Conservation (phyloP, 2,113 vertebrate genomes). For the Agapornis roseicollis region DNA sequence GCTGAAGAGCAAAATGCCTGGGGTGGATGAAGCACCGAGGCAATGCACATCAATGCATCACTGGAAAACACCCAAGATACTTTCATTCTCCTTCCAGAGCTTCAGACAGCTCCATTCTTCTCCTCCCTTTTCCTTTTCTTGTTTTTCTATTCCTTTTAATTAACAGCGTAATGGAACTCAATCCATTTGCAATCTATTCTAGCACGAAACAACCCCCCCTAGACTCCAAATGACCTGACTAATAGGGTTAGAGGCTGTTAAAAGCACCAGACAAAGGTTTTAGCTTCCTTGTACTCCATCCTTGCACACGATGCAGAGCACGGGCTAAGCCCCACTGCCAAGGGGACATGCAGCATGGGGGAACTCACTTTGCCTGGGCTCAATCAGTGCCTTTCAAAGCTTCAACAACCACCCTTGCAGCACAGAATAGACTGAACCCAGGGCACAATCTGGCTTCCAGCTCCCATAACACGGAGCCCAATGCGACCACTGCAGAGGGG, state of each 20-base stretch:
- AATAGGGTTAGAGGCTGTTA: slow-evolving; percentile 64
- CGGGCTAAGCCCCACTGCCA: background rate
- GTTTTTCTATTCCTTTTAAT: slow-evolving; percentile 40
- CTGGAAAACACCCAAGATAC: background rate
- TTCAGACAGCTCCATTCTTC: background rate
- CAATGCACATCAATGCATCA: background rate
- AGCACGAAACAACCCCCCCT: slow-evolving; percentile 52
- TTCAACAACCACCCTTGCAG: background rate
- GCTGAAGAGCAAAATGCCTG: background rate
- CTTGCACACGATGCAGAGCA: too few relatives aligned
- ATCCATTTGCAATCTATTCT: slow-evolving; percentile 52
- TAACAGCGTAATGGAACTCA: slow-evolving; percentile 66
- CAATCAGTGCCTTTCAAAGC: background rate
- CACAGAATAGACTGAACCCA: background rate
- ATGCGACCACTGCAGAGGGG: background rate
- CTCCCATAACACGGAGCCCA: background rate
- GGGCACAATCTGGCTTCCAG: background rate
- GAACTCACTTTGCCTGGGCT: background rate
- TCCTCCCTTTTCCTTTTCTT: background rate
- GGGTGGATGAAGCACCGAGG: background rate
- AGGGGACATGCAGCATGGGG: background rate
- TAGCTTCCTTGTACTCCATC: slow-evolving; percentile 19
- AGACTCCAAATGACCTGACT: slow-evolving; percentile 55
- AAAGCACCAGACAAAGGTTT: slow-evolving; percentile 16
- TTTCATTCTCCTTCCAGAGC: background rate